Conservation (phyloP, 2,888 invertebrate genomes). For the Lithophane ornitopus region DNA sequence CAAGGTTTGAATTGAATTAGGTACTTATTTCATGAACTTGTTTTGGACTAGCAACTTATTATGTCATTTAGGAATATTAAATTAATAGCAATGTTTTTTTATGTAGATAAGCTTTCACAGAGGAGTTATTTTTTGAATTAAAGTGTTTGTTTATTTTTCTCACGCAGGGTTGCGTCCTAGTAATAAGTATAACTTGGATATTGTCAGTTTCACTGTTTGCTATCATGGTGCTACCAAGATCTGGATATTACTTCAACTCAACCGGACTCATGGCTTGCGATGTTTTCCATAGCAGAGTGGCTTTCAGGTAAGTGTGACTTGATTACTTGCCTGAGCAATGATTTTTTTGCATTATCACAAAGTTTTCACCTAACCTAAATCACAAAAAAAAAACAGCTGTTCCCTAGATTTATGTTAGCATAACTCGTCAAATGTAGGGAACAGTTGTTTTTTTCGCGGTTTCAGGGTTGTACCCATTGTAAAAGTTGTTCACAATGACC, state of each 20-base stretch:
- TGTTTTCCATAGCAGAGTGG: slow-evolving; percentile 95
- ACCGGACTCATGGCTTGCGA: slow-evolving; percentile 97
- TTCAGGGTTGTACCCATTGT: too few relatives aligned
- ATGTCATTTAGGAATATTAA: not conserved
- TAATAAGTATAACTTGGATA: slow-evolving; percentile 96
- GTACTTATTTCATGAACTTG: not conserved
- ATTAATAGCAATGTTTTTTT: not conserved
- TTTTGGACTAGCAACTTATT: not conserved
- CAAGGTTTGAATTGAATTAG: slow-evolving; percentile 11
- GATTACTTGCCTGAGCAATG: too few relatives aligned
- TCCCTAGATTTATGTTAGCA: too few relatives aligned
- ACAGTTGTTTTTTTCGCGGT: too few relatives aligned
- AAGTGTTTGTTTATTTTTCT: slow-evolving; percentile 70
- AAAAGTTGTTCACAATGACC: too few relatives aligned
- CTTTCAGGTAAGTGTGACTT: slow-evolving; percentile 86
- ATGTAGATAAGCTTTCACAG: not conserved
- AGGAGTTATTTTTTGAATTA: not conserved
- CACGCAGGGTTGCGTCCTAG: slow-evolving; percentile 95
- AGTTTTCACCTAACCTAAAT: too few relatives aligned
- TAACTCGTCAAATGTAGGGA: too few relatives aligned
- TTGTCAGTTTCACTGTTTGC: slow-evolving; percentile 96
- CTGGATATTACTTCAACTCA: slow-evolving; percentile 97
- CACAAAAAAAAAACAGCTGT: too few relatives aligned
- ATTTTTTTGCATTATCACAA: too few relatives aligned
- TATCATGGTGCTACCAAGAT: slow-evolving; percentile 95